phyloP scores from a whole-genome alignment of 2,888 invertebrate genomes.

The Carpatolechia fugitivella region DNA sequence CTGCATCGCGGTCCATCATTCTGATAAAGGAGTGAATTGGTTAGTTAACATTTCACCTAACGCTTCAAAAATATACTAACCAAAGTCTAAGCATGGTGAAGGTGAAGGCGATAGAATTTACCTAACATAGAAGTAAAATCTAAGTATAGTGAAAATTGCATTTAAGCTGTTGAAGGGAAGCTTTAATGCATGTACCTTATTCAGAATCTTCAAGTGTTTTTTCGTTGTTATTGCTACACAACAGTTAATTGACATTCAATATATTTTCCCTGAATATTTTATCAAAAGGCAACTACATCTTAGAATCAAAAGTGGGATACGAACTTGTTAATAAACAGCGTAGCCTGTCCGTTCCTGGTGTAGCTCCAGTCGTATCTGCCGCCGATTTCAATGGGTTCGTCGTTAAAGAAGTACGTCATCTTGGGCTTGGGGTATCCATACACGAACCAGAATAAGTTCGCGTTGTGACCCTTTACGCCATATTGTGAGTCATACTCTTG shows the following conservation, averaged over 20 bases:
- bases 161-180: no score
- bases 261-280: no score
- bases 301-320: slow-evolving; percentile 28
- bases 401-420: slow-evolving; percentile 93
- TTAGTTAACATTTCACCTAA: no score
- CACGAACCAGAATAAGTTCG: slow-evolving; percentile 95
- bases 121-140: no score
- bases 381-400: slow-evolving; percentile 88
- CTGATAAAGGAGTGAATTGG: slow-evolving; percentile 55
- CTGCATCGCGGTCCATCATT: slow-evolving; percentile 94
- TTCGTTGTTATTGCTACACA: no score
- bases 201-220: no score
- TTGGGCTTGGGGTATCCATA: slow-evolving; percentile 98
- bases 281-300: no score
- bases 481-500: slow-evolving; percentile 93
- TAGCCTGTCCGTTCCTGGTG: slow-evolving; percentile 93
- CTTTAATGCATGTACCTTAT: no score
- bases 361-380: slow-evolving; percentile 93
- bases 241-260: no score
- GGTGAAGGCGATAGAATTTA: no score
- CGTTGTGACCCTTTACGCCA: slow-evolving; percentile 94
- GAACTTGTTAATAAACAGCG: slow-evolving; percentile 92
- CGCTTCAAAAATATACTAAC: no score
- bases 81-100: no score
- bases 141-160: neutral